Evolutionary conservation across 1,140 invertebrate species (phyloP), one percentile per base, ranked within the genome.

Genomic region (Hermetia illucens): DNA sequence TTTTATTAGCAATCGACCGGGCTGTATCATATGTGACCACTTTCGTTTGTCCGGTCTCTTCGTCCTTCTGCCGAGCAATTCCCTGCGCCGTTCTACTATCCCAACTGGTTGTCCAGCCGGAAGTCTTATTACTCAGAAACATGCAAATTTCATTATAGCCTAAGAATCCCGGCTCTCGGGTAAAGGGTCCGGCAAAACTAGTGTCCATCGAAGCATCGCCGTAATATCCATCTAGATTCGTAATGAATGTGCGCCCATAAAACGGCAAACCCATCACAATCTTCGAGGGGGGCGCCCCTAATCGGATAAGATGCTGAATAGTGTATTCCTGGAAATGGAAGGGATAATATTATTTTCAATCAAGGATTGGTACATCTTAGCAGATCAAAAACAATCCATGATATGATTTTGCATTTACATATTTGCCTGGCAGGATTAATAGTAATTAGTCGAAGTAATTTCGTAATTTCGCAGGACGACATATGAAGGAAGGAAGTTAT

Each of bases 251-350:
- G 21, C 82, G 67, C 2, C 88, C 89, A 46, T 91, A 91, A 45
- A 85, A 74, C 0, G 86, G 79, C 8, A 93, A 50, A 4, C 89
- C 89, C 1, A 91, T 49, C 0, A 90, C 75, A 34, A 91, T 50
- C 59, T 92, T 92, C 3, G 74, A 69, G 0, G 71, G 62, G 10
- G 75, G 72, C 4, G 78, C 77, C 4, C 85, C 86, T 39, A 75
- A 60, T 21, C 69, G 59, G 3, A 86, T 43, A 56, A 85, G 71
- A 58, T 86, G 78, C 25, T 81, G 75, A 3, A 88, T 71, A n/a
- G 77, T 79, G 47, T 66, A 79, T 66, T 82, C 72, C 72, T 73
- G 48, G 31, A 63, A 62, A 44, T 46, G 46, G 40, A 36, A 21
- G 21, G 36, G 38, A 30, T 20, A 16, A 34, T 41, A 45, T n/a